Evolutionary conservation across 1,140 invertebrate genomes (phyloP).

Genomic region (Euschistus heros): DNA sequence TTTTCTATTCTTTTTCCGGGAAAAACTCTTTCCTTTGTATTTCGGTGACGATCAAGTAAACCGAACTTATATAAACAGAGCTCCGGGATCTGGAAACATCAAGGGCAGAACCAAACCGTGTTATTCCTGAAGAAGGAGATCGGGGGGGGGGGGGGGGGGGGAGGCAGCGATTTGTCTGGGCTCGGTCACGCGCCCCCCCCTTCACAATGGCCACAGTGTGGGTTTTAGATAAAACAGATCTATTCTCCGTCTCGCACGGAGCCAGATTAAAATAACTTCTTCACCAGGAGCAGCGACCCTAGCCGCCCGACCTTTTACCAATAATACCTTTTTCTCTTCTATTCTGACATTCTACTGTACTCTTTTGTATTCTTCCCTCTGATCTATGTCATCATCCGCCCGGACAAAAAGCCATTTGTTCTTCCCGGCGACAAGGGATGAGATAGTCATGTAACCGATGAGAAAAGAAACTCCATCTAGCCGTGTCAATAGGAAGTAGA

Average conservation of each 20-base stretch:
- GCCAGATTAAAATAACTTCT: conserved; percentile 4
- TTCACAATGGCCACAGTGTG: conserved; percentile 3
- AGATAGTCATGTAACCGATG: too few relatives aligned
- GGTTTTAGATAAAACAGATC: conserved; percentile 13
- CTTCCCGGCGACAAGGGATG: too few relatives aligned
- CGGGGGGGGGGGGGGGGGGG: background rate
- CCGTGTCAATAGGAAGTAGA: too few relatives aligned
- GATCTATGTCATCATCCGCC: too few relatives aligned
- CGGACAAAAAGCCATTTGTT: too few relatives aligned
- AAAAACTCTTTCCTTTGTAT: conserved; percentile 12
- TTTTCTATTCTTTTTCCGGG: conserved; percentile 5
- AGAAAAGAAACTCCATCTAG: too few relatives aligned
- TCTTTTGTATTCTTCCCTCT: conserved; percentile 1
- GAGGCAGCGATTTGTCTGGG: background rate
- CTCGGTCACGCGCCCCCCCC: background rate
- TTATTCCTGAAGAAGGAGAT: background rate
- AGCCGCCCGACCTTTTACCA: background rate
- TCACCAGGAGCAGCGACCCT: background rate
- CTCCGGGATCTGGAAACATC: background rate
- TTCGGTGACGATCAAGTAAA: background rate
- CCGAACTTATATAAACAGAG: conserved; percentile 10
- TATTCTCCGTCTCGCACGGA: conserved; percentile 12
- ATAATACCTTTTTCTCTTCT: conserved; percentile 5
- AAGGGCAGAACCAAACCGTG: conserved; percentile 16
- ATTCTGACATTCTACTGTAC: background rate